Evolutionary conservation across 2,888 invertebrate species (phyloP), one percentile per base, ranked within the genome.

Genomic region (Dusona sp.): DNA sequence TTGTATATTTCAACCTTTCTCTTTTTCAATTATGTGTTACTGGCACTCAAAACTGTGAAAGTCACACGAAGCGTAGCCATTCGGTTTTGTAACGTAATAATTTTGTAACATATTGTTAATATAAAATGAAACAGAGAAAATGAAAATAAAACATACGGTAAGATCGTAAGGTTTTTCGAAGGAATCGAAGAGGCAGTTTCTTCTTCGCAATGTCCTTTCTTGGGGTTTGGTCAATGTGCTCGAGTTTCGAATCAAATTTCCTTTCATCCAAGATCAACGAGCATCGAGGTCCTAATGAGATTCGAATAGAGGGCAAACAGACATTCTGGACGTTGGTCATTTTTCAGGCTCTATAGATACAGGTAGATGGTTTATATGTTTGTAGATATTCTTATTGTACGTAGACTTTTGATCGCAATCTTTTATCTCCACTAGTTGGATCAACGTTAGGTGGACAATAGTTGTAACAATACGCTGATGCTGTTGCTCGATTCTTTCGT

Each of bases 351-450:
- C 16, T n/a, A 48, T 13, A 48, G 13, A 73, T 57, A 57, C n/a
- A 74, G 38, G 33, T 61, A 38, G 25, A 25, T 9, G 65, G 13
- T 29, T 3, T 29, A 51, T 48, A 48, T 42, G 42, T 64, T 81
- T 61, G 29, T 61, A 16, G 29, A 68, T 42, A 68, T 68, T 42
- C 13, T 67, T 22, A 19, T 22, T 57, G 38, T 68, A 51, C n/a
- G 84, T 29, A 54, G 64, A 29, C 77, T 79, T 45, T 88, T 87
- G 88, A 90, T 90, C 85, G 88, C 88, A 89, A 89, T 89, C 89
- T 87, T 70, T 25, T 61, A 72, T 84, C 84, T 88, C 22, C 72
- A 64, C 82, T 82, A 82, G 80, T 88, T 88, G 86, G 84, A 88
- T 87, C 85, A 82, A 80, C 84, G 74, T 79, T 70, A 9, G 25